phyloP scores from a whole-genome alignment of 1,140 invertebrate genomes.

The Asbolus verrucosus region DNA sequence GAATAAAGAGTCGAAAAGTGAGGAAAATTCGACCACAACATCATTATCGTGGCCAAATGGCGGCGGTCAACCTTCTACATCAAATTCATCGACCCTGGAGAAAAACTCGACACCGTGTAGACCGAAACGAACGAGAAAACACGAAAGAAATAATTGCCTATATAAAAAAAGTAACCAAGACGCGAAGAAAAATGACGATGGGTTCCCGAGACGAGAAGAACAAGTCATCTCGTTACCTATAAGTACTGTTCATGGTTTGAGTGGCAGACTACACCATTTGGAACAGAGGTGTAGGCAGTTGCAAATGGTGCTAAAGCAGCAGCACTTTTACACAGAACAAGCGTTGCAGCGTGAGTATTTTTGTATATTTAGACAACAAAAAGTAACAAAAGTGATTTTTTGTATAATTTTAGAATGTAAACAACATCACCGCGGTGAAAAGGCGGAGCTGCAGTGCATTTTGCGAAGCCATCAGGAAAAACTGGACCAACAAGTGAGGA shows the following conservation, averaged over 20 bases:
- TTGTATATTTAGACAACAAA: no score
- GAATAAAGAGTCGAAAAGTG: slow-evolving; percentile 7
- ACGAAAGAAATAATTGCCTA: slow-evolving; percentile 56
- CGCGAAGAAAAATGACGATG: slow-evolving; percentile 39
- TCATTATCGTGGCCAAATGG: slow-evolving; percentile 8
- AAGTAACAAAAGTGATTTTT: no score
- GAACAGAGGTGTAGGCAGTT: slow-evolving; percentile 74
- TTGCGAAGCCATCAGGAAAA: slow-evolving; percentile 72
- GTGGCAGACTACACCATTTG: slow-evolving; percentile 66
- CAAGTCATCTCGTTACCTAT: slow-evolving; percentile 56
- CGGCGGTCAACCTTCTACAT: slow-evolving; percentile 41
- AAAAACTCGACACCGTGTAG: slow-evolving; percentile 58
- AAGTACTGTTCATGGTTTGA: slow-evolving; percentile 66
- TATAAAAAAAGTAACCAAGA: slow-evolving; percentile 53
- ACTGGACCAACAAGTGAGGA: slow-evolving; percentile 73
- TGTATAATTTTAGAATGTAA: slow-evolving; percentile 70
- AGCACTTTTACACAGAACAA: slow-evolving; percentile 74
- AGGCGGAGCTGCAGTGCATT: slow-evolving; percentile 70
- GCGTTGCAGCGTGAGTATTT: slow-evolving; percentile 73
- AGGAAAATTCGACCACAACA: background rate
- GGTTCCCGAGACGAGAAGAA: slow-evolving; percentile 44
- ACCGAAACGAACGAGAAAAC: slow-evolving; percentile 61
- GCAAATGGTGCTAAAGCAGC: slow-evolving; percentile 72
- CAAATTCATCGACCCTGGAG: slow-evolving; percentile 51
- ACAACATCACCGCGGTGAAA: slow-evolving; percentile 73